Evolutionary conservation across 2,888 invertebrate species (phyloP), one percentile per base, ranked within the genome.

Genomic region (Meteorus cinctellus): DNA sequence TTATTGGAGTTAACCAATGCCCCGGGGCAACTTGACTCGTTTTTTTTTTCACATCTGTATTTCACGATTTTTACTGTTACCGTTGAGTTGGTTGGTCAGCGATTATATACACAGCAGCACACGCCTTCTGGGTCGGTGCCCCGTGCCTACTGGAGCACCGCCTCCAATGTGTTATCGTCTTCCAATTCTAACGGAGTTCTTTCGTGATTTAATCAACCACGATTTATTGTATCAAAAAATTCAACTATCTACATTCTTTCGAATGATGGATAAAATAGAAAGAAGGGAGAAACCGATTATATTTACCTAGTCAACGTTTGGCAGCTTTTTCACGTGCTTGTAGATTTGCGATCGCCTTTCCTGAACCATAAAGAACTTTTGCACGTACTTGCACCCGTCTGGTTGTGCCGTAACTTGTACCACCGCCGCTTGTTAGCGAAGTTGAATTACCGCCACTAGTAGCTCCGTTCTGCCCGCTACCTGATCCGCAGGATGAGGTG

Each of bases 321-420:
- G 87, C 85, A 14, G 88, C 88, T 81, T 85, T 86, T 78, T 88
- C 88, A 75, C 87, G 85, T 29, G 88, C 88, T 79, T 86, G 86
- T 75, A 88, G 82, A 77, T 82, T 87, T 63, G 88, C 88, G 31
- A 88, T 88, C 67, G 88, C 88, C 76, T 86, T 86, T 76, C 87
- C 87, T 16, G 87, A 86, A 8, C 88, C 88, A 78, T 88, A 88
- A 51, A 88, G 82, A 70, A 88, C 85, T 80, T 88, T 88, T 48
- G 88, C 88, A 45, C 88, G 86, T 31, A 88, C 86, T 76, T 88
- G 88, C 1, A 88, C 87, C 55, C 83, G 84, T 63, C 84, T 82
- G 51, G 83, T 81, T 31, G 79, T 67, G 75, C 81, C 79, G 74
- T 36, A 66, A 48, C n/a, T 24, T 24, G 19, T 3, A 19, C 69